Base-by-base conservation (phyloP, 2,797 vertebrate genomes). In the Dromococcyx pavoninus region DNA sequence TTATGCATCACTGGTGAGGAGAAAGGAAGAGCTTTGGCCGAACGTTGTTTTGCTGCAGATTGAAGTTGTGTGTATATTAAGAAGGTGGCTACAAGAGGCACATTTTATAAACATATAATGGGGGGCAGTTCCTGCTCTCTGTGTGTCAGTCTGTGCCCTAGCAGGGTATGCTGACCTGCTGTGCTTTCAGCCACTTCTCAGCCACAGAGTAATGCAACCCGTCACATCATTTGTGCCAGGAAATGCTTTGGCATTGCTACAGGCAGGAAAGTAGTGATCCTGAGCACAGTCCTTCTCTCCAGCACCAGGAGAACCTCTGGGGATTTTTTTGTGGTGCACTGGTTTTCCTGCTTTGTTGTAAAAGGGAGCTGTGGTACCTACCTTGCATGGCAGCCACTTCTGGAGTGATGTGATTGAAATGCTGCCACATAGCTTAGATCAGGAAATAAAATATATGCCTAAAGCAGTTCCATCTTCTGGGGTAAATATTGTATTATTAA, bases 1-100 rank as follows among this genome's bases (percentile, higher is more conserved):
- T 27, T 60, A 7, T 1, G 3, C 65, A 15, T 64, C 1, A 2
- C n/a, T 18, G 0, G 1, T 5, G 54, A 64, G 25, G 21, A 48
- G 32, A 25, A 53, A 51, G 54, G 50, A 81, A 27, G 33, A 64
- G 57, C 32, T 86, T 89, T 3, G 7, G 46, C 48, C 4, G 3
- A 24, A 56, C 48, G 32, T 50, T 58, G 28, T 66, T 92, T 25
- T 0, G 0, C 22, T 62, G 39, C 1, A 5, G 28, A 11, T 37
- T 76, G 72, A 13, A 51, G 9, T 4, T 35, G 15, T 73, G 46
- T 13, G 33, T 39, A 1, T 46, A 3, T 72, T 48, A 51, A 62
- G 24, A 48, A 77, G 39, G 19, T 58, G 33, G 37, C 54, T 85
- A 21, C 17, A 39, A 21, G 21, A 64, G 44, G 33, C n/a, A 41